Percentiles rank a stretch among this genome's conserved stretches.
These are phyloP conservation scores for Lordiphosa fenestrarum DNA, from an alignment of 2,888 invertebrate genomes.

Conservation along the genomic window DNA sequence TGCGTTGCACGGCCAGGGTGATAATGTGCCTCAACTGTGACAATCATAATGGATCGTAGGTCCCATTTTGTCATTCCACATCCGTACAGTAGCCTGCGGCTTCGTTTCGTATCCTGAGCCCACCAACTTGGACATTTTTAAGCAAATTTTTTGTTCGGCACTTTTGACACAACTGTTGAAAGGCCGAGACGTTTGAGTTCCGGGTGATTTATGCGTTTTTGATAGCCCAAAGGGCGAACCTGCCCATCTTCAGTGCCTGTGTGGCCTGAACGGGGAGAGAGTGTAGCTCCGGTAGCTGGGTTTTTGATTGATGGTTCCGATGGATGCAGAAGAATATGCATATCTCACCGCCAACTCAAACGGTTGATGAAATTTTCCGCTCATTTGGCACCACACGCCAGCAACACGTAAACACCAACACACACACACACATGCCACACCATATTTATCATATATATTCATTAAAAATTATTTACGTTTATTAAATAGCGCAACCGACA, in stretches of 20 bases:
- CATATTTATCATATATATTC: constrained; percentile 65
- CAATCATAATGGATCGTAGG: constrained; percentile 71
- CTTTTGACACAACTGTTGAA: constrained; percentile 67
- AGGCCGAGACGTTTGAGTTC: constrained; percentile 39
- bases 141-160: constrained; percentile 60
- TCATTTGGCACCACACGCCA: constrained; percentile 50
- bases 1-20: constrained; percentile 50
- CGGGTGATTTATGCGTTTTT: constrained; percentile 73
- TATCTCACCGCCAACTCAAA: constrained; percentile 42
- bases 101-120: constrained; percentile 46
- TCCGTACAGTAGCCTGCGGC: constrained; percentile 68
- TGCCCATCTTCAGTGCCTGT: constrained; percentile 64
- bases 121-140: constrained; percentile 75
- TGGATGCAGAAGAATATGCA: constrained; percentile 14
- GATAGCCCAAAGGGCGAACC: constrained; percentile 52
- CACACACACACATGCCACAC: constrained; percentile 12
- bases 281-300: constrained; percentile 53
- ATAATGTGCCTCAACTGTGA: constrained; percentile 74
- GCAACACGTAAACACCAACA: constrained; percentile 33
- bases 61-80: constrained; percentile 43
- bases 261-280: constrained; percentile 33
- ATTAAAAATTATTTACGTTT: constrained; percentile 71
- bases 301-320: constrained; percentile 58
- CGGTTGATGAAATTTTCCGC: constrained; percentile 63
- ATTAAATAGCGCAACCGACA: constrained; percentile 57